These are phyloP conservation scores for Gila orcuttii DNA, from an alignment of 2,113 vertebrate species.

Conservation along the genomic window DNA sequence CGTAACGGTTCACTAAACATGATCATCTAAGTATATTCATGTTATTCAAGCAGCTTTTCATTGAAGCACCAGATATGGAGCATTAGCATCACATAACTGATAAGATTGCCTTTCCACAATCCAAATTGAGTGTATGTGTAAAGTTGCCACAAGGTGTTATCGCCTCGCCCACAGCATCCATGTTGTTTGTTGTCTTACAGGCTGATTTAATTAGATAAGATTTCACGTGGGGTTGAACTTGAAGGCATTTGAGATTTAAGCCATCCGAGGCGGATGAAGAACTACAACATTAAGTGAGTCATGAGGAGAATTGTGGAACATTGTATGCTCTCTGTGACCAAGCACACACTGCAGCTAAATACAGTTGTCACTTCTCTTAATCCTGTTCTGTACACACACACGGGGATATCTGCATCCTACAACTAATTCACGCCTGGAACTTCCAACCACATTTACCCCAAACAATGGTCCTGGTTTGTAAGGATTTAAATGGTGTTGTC, in stretches of 20 bases:
- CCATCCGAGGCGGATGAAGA: not conserved
- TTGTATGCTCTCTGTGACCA: conserved; percentile 3
- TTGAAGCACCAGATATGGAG: conserved; percentile 36
- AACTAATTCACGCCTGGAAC: not conserved
- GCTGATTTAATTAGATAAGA: conserved; percentile 42
- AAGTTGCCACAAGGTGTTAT: conserved; percentile 2
- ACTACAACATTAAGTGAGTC: not conserved
- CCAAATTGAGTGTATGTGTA: not conserved
- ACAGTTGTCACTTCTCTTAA: conserved; percentile 5
- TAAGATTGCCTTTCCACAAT: conserved; percentile 8
- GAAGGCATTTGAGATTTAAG: conserved; percentile 18
- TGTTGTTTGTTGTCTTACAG: conserved; percentile 32
- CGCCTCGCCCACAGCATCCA: not conserved
- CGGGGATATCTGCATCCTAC: not conserved
- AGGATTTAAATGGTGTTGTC: not conserved
- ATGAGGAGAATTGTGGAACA: not conserved
- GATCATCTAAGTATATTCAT: conserved; percentile 30
- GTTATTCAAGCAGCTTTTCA: conserved; percentile 33
- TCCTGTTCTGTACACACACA: not conserved
- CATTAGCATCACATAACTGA: conserved; percentile 18
- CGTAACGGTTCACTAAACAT: conserved; percentile 7
- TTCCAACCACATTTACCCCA: not conserved
- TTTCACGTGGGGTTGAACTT: conserved; percentile 31
- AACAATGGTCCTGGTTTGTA: not conserved
- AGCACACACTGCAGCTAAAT: not conserved